A percentile compares a stretch with the other conserved stretches of the same genome.
Conservation (phyloP, 2,888 invertebrate genomes). For the Eulithis testata region DNA sequence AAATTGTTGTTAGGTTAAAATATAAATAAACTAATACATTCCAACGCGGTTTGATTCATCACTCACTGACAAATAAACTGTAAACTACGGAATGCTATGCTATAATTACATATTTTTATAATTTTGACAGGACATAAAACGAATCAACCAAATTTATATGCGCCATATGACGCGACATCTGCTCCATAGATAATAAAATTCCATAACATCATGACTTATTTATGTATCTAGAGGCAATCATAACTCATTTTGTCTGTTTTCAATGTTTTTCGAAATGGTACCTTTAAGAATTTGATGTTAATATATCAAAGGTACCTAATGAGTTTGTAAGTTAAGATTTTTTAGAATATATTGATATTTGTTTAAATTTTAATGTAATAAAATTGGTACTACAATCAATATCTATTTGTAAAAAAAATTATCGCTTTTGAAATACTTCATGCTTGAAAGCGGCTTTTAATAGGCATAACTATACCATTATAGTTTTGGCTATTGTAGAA, state of each 20-base stretch:
- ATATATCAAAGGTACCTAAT: not conserved
- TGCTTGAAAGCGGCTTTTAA: too few relatives aligned
- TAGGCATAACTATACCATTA: too few relatives aligned
- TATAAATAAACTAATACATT: not conserved
- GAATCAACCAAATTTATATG: constrained; percentile 53
- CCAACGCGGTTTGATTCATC: constrained; percentile 10
- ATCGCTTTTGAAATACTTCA: too few relatives aligned
- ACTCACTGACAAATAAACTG: constrained; percentile 11
- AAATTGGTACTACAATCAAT: too few relatives aligned
- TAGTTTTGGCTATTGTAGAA: too few relatives aligned
- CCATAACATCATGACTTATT: constrained; percentile 57
- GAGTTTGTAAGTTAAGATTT: too few relatives aligned
- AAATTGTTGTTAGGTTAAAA: too few relatives aligned
- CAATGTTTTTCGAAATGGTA: constrained; percentile 30
- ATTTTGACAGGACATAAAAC: constrained; percentile 52
- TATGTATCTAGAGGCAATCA: constrained; percentile 47
- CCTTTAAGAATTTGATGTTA: constrained; percentile 26
- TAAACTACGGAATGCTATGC: constrained; percentile 40
- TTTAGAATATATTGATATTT: too few relatives aligned
- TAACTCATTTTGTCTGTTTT: constrained; percentile 48
- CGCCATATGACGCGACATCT: constrained; percentile 62
- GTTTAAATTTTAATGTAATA: too few relatives aligned
- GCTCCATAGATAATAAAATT: constrained; percentile 50
- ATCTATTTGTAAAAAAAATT: too few relatives aligned
- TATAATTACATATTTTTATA: constrained; percentile 49